Base-by-base conservation (phyloP, 2,113 vertebrate genomes). In the Oncorhynchus clarkii region DNA sequence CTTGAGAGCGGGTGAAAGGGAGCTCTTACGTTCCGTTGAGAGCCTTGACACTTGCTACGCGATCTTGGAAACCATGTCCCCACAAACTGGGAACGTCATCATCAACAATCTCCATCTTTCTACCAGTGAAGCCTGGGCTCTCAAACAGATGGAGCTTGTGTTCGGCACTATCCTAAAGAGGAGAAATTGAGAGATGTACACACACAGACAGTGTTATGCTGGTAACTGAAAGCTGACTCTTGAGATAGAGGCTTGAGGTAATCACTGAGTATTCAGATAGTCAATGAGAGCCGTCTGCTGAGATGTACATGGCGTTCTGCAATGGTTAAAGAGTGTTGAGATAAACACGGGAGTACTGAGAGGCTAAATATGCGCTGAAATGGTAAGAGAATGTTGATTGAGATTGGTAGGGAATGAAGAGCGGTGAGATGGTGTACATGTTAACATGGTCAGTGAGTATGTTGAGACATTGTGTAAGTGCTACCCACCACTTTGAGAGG, bases 81-180 rank as follows among this genome's bases (percentile, higher is more conserved):
- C 96, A 99, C 76, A 99, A 94, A 90, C 95, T 97, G 87, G 96
- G 97, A 4, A 96, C 94, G 0, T 98, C 97, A 0, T 98, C 95
- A 0, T 97, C 96, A 31, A 96, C 91, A 0, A 98, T 96, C 88
- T 99, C 97, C 95, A 99, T 98, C 94, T 96, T 97, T 24, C 93
- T 81, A 3, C 97, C 97, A 0, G 91, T 84, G 73, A 95, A 99
- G 0, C 93, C 94, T 0, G 72, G 80, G 18, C 90, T 96, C 88
- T 99, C 97, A 39, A 95, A 99, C 76, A 98, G 93, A 74, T 96
- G 95, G 57, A 98, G 92, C 89, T 95, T 98, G 90, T 98, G 97
- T 11, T 98, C 95, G 0, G 93, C 87, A 8, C 95, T 84, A 29
- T 98, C 96, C 97, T 98, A 20, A 34, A 78, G 60, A 39, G 70